A percentile compares a stretch with the other conserved stretches of the same genome.
Conservation (phyloP, 2,888 invertebrate genomes). For the Dermolepida albohirtum region DNA sequence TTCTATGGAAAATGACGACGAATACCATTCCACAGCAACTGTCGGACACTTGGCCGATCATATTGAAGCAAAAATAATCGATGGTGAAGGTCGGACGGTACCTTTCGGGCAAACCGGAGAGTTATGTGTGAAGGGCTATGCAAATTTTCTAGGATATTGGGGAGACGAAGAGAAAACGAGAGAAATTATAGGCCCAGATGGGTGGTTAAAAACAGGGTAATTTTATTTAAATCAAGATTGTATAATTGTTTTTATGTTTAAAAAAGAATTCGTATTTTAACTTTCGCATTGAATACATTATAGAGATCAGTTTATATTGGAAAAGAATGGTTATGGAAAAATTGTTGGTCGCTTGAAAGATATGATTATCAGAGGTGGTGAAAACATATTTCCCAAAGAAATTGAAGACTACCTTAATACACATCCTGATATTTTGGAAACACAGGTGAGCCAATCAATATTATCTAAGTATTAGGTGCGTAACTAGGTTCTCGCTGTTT, state of each 20-base stretch:
- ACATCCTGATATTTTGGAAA: conserved; percentile 80
- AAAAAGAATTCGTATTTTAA: too few relatives aligned
- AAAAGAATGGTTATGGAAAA: conserved; percentile 76
- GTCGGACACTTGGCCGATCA: conserved; percentile 71
- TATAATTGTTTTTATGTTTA: too few relatives aligned
- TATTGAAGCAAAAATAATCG: conserved; percentile 74
- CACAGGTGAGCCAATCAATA: conserved; percentile 68
- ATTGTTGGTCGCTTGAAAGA: conserved; percentile 83
- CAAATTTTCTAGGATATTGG: conserved; percentile 86
- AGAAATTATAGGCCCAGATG: conserved; percentile 73
- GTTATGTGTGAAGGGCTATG: conserved; percentile 79
- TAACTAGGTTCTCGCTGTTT: too few relatives aligned
- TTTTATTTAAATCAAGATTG: too few relatives aligned
- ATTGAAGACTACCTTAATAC: conserved; percentile 81
- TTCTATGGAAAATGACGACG: conserved; percentile 65
- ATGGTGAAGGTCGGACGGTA: conserved; percentile 73
- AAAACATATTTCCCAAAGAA: conserved; percentile 87
- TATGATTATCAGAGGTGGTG: conserved; percentile 84
- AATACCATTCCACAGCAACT: conserved; percentile 64
- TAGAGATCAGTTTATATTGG: conserved; percentile 78
- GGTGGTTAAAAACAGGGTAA: conserved; percentile 87
- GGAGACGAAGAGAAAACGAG: conserved; percentile 80
- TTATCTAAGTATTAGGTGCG: too few relatives aligned
- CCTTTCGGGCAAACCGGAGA: conserved; percentile 81
- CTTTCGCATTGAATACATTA: conserved; percentile 34